Percentiles rank a stretch among this genome's conserved stretches.
Evolutionary conservation across 2,113 vertebrate species (phyloP).

Genomic region (Pterocles orientalis): DNA sequence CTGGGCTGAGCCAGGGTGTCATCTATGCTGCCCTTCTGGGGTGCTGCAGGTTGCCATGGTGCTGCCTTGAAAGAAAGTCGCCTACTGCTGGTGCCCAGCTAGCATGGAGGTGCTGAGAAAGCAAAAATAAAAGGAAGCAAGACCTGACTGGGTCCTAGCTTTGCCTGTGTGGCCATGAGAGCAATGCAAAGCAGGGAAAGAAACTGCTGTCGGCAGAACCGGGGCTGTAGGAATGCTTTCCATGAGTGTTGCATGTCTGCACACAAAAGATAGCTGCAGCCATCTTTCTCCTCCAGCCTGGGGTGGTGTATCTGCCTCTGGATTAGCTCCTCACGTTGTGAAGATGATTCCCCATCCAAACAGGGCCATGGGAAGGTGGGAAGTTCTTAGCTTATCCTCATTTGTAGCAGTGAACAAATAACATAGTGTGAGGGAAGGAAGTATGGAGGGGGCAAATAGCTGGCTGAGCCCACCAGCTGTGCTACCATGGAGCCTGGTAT

Average conservation of each 20-base stretch:
- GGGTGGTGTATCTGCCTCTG: not conserved
- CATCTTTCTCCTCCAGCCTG: not conserved
- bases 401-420: not conserved
- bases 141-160: not conserved
- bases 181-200: not conserved
- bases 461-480: not conserved
- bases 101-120: not conserved
- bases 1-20: not conserved
- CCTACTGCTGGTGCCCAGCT: not conserved
- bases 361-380: not conserved
- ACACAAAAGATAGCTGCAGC: not conserved
- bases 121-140: not conserved
- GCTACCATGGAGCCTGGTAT: not conserved
- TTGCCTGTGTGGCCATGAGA: not conserved
- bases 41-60: not conserved
- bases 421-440: accelerated
- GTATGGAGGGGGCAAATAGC: not conserved
- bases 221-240: not conserved
- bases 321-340: not conserved
- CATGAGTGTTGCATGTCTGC: not conserved
- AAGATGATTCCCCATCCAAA: not conserved
- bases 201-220: not conserved
- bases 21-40: not conserved
- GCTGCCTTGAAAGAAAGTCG: not conserved
- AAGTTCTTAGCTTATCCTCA: not conserved